phyloP scores from a whole-genome alignment of 2,797 vertebrate genomes.

The Hozukius guyotensis region DNA sequence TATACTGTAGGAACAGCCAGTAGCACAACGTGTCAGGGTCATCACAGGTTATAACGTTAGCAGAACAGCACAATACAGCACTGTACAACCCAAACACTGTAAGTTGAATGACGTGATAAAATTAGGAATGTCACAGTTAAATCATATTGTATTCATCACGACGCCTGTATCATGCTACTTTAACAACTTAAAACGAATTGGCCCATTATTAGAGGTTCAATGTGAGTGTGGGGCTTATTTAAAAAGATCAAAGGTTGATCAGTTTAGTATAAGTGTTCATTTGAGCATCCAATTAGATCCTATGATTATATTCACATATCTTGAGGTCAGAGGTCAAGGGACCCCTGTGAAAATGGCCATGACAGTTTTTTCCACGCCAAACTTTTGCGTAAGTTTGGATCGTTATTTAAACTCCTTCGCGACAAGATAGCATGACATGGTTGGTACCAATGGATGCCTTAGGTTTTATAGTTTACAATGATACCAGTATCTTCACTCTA shows the following conservation, averaged over 20 bases:
- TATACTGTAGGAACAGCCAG: background rate
- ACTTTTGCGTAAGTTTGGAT: too few species aligned
- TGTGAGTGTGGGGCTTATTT: background rate
- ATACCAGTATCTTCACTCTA: too few species aligned
- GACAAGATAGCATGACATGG: too few species aligned
- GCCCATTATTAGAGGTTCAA: background rate
- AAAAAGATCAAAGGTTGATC: background rate
- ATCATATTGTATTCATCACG: background rate
- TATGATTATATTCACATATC: too few species aligned
- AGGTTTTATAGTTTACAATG: too few species aligned
- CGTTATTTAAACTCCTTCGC: too few species aligned
- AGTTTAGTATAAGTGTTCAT: background rate
- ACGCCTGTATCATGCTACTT: too few species aligned
- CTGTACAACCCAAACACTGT: background rate
- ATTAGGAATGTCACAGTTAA: fast-evolving
- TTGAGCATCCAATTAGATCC: background rate
- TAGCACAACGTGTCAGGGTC: background rate
- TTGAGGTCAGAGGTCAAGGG: background rate
- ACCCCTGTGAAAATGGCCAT: background rate
- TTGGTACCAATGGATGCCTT: too few species aligned
- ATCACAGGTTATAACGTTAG: background rate
- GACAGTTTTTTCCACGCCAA: background rate
- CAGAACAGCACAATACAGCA: background rate
- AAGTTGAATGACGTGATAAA: too few species aligned
- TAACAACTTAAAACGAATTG: too few species aligned